Evolutionary conservation across 2,113 vertebrate genomes (phyloP).

Genomic region (Vombatus ursinus): DNA sequence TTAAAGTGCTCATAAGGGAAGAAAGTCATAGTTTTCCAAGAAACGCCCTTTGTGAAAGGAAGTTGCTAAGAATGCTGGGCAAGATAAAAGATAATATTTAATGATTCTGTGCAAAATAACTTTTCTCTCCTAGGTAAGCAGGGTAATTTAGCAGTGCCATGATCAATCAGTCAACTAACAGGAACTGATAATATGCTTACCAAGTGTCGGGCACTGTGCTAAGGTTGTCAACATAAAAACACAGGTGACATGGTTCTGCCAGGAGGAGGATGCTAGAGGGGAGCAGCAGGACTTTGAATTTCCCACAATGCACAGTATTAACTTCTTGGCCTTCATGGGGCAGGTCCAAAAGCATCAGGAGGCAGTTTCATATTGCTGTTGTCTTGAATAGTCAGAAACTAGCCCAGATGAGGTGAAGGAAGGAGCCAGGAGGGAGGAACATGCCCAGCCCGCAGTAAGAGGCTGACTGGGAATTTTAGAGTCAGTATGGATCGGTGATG

Average conservation of each 20-base stretch:
- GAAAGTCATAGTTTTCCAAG: not conserved
- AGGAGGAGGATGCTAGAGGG: not conserved
- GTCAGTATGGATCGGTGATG: not conserved
- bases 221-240: not conserved
- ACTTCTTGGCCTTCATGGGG: not conserved
- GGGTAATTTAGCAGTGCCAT: not conserved
- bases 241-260: not conserved
- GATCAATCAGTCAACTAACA: not conserved
- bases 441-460: not conserved
- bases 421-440: not conserved
- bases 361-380: not conserved
- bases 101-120: conserved; percentile 25
- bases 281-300: not conserved
- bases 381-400: not conserved
- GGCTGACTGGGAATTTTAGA: not conserved
- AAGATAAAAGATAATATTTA: conserved; percentile 33
- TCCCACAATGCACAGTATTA: not conserved
- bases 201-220: no score
- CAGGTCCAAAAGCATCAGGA: not conserved
- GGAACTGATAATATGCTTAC: not conserved
- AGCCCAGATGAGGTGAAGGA: not conserved
- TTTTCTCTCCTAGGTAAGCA: conserved; percentile 21
- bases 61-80: conserved; percentile 3
- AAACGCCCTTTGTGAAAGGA: not conserved
- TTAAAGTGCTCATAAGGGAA: not conserved